Percentiles rank a stretch among this genome's conserved stretches.
phyloP scores from a whole-genome alignment of 2,888 invertebrate genomes.

The Electrophaes corylata region DNA sequence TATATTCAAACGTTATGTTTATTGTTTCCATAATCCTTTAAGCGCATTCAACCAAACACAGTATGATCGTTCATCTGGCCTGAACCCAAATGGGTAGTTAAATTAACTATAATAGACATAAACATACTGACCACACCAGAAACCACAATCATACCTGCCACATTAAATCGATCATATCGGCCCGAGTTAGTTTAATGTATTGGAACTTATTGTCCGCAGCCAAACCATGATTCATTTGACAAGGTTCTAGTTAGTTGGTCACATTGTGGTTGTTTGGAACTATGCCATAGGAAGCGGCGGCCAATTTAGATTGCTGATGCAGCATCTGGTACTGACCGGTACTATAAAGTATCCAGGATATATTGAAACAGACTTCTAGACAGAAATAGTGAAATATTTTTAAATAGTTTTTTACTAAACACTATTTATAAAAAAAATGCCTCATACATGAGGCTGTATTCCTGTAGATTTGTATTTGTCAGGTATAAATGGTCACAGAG shows the following conservation, averaged over 20 bases:
- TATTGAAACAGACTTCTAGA: neutral
- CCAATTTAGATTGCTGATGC: slow-evolving; percentile 46
- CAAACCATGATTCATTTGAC: slow-evolving; percentile 65
- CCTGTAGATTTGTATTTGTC: too few relatives aligned
- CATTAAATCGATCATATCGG: slow-evolving; percentile 33
- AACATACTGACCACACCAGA: neutral
- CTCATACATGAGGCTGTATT: too few relatives aligned
- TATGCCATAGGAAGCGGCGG: slow-evolving; percentile 61
- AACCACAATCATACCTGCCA: slow-evolving; percentile 11
- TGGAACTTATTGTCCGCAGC: slow-evolving; percentile 64
- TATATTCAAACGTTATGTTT: neutral
- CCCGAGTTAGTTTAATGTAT: slow-evolving; percentile 61
- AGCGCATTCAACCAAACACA: slow-evolving; percentile 1
- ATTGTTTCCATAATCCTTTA: neutral
- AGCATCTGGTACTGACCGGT: slow-evolving; percentile 42
- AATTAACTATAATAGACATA: neutral
- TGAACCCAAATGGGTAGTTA: neutral
- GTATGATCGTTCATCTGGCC: neutral
- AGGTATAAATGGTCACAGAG: too few relatives aligned
- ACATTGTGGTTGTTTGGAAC: slow-evolving; percentile 68
- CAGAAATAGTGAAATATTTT: too few relatives aligned
- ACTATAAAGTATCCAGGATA: slow-evolving; percentile 10
- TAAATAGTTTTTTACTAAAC: too few relatives aligned
- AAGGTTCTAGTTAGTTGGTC: slow-evolving; percentile 48
- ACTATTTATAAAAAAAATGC: too few relatives aligned